phyloP scores from a whole-genome alignment of 2,113 vertebrate species.

The Neotoma lepida region DNA sequence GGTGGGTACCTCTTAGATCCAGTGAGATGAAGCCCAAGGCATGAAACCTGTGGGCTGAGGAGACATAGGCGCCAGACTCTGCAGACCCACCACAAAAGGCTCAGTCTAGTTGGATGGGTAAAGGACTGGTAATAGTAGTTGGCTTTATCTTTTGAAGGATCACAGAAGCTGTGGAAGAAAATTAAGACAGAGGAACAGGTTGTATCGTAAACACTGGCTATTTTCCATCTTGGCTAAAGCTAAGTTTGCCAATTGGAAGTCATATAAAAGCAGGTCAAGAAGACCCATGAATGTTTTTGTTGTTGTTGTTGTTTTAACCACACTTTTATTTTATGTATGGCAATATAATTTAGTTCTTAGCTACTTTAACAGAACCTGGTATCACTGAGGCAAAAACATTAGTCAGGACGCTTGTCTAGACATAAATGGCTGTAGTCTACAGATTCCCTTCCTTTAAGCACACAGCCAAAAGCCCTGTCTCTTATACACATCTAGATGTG shows the following conservation, averaged over 20 bases:
- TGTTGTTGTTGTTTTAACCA: not conserved
- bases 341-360: not conserved
- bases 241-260: not conserved
- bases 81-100: not conserved
- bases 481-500: no score
- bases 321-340: not conserved
- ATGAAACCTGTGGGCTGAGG: not conserved
- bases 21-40: not conserved
- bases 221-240: not conserved
- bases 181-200: not conserved
- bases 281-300: not conserved
- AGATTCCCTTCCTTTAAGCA: not conserved
- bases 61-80: not conserved
- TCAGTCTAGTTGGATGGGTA: not conserved
- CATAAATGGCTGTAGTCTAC: not conserved
- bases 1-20: rapidly evolving
- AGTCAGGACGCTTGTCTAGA: not conserved
- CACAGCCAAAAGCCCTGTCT: not conserved
- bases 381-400: not conserved
- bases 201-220: not conserved
- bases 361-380: not conserved
- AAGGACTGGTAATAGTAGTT: not conserved
- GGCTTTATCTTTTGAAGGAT: not conserved
- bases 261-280: not conserved
- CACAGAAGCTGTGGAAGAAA: not conserved